phyloP scores from a whole-genome alignment of 2,797 vertebrate species.

The Neolamprologus multifasciatus region DNA sequence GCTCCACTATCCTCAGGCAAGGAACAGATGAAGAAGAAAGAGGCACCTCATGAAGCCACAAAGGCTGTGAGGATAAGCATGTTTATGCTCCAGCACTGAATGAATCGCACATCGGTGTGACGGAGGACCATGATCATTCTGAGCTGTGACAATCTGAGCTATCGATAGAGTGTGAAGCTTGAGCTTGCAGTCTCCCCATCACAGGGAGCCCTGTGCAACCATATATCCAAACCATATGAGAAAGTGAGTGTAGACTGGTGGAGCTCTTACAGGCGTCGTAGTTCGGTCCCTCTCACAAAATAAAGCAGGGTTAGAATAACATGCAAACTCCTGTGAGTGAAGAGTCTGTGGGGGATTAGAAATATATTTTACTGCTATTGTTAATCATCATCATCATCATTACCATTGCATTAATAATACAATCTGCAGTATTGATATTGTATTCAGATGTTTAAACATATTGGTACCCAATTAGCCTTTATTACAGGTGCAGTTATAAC shows the following conservation, averaged over 20 bases:
- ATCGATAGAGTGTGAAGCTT: not conserved
- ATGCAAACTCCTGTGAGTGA: not conserved
- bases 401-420: too few species aligned
- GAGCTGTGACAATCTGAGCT: not conserved
- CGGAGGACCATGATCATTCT: not conserved
- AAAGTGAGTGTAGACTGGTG: not conserved
- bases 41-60: not conserved
- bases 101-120: not conserved
- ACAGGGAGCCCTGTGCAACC: not conserved
- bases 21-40: not conserved
- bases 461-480: too few species aligned
- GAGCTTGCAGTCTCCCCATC: not conserved
- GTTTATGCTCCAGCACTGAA: not conserved
- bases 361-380: too few species aligned
- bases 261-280: not conserved
- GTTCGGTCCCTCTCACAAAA: not conserved
- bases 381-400: too few species aligned
- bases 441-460: too few species aligned
- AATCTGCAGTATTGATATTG: too few species aligned
- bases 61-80: not conserved
- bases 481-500: too few species aligned
- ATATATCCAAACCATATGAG: not conserved
- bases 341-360: too few species aligned
- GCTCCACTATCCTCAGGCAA: not conserved
- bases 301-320: not conserved